A percentile compares a stretch with the other conserved stretches of the same genome.
Evolutionary conservation across 2,888 invertebrate species (phyloP).

Genomic region (Sphaerophoria rueppellii): DNA sequence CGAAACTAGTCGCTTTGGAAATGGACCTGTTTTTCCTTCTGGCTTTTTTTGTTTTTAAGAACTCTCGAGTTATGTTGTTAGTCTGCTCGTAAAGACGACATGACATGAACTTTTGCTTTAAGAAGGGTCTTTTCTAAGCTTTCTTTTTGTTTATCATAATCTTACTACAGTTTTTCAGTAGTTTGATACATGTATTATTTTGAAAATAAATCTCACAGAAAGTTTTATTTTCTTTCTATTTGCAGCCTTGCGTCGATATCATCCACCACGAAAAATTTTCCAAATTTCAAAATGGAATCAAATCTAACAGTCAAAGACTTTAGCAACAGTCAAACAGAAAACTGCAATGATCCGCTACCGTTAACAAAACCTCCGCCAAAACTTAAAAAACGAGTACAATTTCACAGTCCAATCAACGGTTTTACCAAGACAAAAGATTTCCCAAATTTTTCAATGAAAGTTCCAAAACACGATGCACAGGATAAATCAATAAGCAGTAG

Average conservation of each 20-base stretch:
- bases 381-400: constrained; percentile 81
- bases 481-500: constrained; percentile 76
- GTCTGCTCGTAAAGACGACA: too few relatives aligned
- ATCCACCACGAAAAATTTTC: constrained; percentile 80
- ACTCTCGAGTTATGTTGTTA: too few relatives aligned
- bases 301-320: constrained; percentile 81
- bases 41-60: too few relatives aligned
- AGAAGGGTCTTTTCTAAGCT: too few relatives aligned
- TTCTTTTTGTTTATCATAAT: too few relatives aligned
- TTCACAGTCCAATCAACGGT: constrained; percentile 80
- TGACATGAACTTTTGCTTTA: too few relatives aligned
- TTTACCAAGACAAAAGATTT: constrained; percentile 76
- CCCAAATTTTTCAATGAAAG: constrained; percentile 77
- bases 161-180: too few relatives aligned
- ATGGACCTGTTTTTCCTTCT: too few relatives aligned
- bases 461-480: constrained; percentile 80
- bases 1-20: too few relatives aligned
- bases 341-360: constrained; percentile 69
- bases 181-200: too few relatives aligned
- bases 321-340: constrained; percentile 76
- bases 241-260: constrained; percentile 79
- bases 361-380: constrained; percentile 72
- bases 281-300: constrained; percentile 81
- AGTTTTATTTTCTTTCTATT: constrained; percentile 26
- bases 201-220: not conserved